A percentile compares a stretch with the other conserved stretches of the same genome.
These are phyloP conservation scores for Gallirallus australis DNA, from an alignment of 2,797 vertebrate genomes.

Conservation along the genomic window DNA sequence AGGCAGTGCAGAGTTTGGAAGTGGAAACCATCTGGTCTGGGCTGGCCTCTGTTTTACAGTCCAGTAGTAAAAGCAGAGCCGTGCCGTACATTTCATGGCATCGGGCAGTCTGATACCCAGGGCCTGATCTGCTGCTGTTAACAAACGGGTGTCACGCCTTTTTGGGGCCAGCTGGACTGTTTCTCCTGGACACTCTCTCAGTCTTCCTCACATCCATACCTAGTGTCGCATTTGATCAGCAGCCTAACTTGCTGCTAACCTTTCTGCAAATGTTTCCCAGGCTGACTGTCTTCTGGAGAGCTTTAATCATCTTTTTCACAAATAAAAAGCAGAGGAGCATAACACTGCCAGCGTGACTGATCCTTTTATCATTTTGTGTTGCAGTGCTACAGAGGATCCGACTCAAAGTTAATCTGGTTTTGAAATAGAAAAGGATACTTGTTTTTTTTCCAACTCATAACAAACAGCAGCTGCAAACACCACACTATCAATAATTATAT, in stretches of 20 bases:
- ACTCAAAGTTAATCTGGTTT: not conserved
- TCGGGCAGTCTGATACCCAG: not conserved
- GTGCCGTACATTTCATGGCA: not conserved
- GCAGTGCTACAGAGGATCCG: not conserved
- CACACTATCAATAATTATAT: not conserved
- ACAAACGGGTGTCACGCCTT: not conserved
- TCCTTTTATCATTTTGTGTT: constrained; percentile 16
- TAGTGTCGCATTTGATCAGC: not conserved
- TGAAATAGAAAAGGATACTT: not conserved
- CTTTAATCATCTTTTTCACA: constrained; percentile 40
- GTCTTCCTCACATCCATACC: not conserved
- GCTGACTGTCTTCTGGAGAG: not conserved
- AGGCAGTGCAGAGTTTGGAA: constrained; percentile 3
- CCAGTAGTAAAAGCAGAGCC: constrained; percentile 13
- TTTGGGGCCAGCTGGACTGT: not conserved
- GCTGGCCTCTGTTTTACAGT: constrained; percentile 29
- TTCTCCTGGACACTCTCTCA: not conserved
- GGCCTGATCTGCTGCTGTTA: not conserved
- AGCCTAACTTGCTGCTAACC: constrained; percentile 26
- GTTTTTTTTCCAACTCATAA: not conserved
- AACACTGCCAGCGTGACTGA: constrained; percentile 7
- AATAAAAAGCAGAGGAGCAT: constrained; percentile 43
- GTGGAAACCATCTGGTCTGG: constrained; percentile 49
- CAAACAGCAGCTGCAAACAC: constrained; percentile 37
- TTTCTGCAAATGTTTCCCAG: not conserved